These are phyloP conservation scores for Mercenaria mercenaria DNA, from an alignment of 1,140 invertebrate genomes.

Conservation along the genomic window DNA sequence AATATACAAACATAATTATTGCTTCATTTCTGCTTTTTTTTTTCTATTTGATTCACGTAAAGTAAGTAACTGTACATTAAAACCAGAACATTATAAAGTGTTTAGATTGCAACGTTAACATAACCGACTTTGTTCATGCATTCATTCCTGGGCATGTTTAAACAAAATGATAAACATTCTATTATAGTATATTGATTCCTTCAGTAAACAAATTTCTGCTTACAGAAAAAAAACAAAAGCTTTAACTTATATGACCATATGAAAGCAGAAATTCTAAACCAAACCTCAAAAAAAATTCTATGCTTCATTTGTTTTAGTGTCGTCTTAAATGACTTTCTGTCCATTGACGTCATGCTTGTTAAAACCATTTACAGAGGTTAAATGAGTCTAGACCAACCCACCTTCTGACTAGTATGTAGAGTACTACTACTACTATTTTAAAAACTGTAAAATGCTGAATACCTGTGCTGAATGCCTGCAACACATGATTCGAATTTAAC, in stretches of 20 bases:
- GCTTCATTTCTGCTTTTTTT: no score
- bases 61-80: no score
- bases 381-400: no score
- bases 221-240: neutral
- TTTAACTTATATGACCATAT: neutral
- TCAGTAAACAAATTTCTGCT: conserved; percentile 14
- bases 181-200: conserved; percentile 14
- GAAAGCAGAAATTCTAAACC: neutral
- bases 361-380: no score
- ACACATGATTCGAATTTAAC: no score
- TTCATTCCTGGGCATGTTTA: neutral
- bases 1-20: no score
- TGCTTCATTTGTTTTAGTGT: neutral
- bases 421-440: no score
- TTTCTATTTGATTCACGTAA: no score
- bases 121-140: neutral
- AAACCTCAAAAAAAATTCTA: neutral
- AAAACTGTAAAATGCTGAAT: no score
- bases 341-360: neutral
- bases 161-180: conserved; percentile 25
- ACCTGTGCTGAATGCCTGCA: no score
- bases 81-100: no score
- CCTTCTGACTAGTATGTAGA: no score
- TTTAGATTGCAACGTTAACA: neutral
- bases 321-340: neutral